Base-by-base conservation (phyloP, 2,888 invertebrate species). In the Metacarcinus magister region DNA sequence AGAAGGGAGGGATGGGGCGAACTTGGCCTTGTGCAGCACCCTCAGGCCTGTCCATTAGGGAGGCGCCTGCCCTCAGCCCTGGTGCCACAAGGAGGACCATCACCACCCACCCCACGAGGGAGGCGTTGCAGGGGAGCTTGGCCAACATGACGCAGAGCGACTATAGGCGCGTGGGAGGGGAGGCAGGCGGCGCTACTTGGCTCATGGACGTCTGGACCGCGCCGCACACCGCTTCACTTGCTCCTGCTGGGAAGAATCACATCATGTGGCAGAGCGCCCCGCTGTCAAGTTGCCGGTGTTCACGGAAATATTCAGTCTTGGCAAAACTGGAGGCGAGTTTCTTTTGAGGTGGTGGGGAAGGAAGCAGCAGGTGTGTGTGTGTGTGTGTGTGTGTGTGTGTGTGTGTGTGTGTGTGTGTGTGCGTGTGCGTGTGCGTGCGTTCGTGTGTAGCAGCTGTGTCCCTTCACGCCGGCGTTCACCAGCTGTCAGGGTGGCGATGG, bases 1-100 rank as follows among this genome's bases (percentile, higher is more conserved):
- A 95, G 48, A 95, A 95, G 4, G 95, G 95, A 13, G 95, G 95
- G 75, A 95, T 94, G 13, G 94, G 89, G 32, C 95, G 89, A 23
- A 60, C 43, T 32, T 95, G 92, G 2, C n/a, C 43, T 32, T 93
- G 82, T 28, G 43, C 75, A 13, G 90, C 95, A 5, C 44, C 43
- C 44, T 39, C 67, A 32, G 91, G 87, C 67, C 89, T 43, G 44
- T 28, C 90, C 43, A 60, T n/a, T 10, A 48, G 46, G n/a, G 48
- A 32, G 28, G 92, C 95, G 39, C 92, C 89, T 0, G 32, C 60
- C 44, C 67, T 28, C 16, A 75, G 13, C 43, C 82, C 46, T 75
- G 67, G 54, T 19, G 91, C 43, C 54, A 95, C 39, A 19, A 95
- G 94, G 54, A 90, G 44, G 4, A 93, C 54, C 44, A 95, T n/a